Evolutionary conservation across 1,140 invertebrate genomes (phyloP).

Genomic region (Eurosta solidaginis): DNA sequence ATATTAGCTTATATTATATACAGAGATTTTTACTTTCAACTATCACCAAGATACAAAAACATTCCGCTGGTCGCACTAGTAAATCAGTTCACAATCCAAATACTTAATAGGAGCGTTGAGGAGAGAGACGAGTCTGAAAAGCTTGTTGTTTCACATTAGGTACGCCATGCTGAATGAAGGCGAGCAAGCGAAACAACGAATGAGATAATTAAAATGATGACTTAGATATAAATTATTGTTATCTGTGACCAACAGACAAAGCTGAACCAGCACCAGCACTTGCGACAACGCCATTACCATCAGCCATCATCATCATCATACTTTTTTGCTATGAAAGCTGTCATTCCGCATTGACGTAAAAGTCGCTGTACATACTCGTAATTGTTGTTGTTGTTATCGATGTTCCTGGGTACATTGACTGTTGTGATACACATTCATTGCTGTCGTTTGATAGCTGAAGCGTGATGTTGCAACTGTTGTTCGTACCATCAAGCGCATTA

Average conservation of each 20-base stretch:
- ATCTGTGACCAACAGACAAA: constrained; percentile 56
- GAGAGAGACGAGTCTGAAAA: too few relatives aligned
- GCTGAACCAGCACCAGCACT: background rate
- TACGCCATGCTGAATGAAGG: background rate
- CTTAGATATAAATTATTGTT: constrained; percentile 60
- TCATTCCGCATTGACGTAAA: background rate
- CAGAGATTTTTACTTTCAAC: too few relatives aligned
- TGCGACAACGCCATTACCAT: background rate
- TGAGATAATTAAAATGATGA: constrained; percentile 60
- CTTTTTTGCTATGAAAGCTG: background rate
- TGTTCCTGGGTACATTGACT: constrained; percentile 48
- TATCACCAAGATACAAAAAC: too few relatives aligned
- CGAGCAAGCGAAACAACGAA: constrained; percentile 43
- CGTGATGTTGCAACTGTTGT: background rate
- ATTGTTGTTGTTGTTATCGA: constrained; percentile 39
- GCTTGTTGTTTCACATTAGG: background rate
- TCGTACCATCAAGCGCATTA: constrained; percentile 28
- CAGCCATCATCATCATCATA: too few relatives aligned
- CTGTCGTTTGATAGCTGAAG: background rate
- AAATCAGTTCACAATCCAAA: too few relatives aligned
- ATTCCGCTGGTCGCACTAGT: too few relatives aligned
- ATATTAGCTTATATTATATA: too few relatives aligned
- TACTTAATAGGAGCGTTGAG: too few relatives aligned
- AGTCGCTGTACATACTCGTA: background rate
- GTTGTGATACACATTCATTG: background rate